Evolutionary conservation across 2,888 invertebrate species (phyloP).

Genomic region (Eristalinus aeneus): DNA sequence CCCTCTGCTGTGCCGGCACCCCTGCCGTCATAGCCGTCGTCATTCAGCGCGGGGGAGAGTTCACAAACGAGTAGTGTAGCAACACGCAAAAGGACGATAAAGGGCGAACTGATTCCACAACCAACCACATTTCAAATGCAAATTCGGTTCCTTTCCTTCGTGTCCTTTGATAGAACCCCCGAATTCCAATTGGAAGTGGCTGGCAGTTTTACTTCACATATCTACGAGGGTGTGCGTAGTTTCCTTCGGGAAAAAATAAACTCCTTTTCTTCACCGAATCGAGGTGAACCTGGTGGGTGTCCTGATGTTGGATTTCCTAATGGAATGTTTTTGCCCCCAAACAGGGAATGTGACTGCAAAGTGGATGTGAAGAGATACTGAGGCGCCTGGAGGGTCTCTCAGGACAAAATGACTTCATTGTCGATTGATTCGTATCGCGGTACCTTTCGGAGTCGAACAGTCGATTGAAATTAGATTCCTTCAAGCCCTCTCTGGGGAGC

Average conservation of each 20-base stretch:
- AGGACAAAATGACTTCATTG: neutral
- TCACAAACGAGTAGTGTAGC: neutral
- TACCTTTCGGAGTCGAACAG: too few relatives aligned
- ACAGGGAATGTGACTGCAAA: neutral
- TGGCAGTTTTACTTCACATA: too few relatives aligned
- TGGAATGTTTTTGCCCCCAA: neutral
- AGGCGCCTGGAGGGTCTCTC: neutral
- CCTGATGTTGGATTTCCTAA: neutral
- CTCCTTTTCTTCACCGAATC: neutral
- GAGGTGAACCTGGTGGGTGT: neutral
- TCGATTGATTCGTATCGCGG: neutral
- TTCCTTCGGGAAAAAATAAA: too few relatives aligned
- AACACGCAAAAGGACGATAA: conserved; percentile 15
- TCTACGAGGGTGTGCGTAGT: too few relatives aligned
- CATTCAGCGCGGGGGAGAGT: conserved; percentile 19
- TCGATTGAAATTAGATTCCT: neutral
- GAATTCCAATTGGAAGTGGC: conserved; percentile 1
- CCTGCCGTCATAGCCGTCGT: neutral
- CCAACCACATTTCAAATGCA: conserved; percentile 11
- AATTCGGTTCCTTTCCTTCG: neutral
- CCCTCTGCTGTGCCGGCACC: neutral
- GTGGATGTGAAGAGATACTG: neutral
- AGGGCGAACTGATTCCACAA: conserved; percentile 7
- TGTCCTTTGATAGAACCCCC: neutral
- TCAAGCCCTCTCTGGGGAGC: neutral